These are phyloP conservation scores for Matsumurasca onukii DNA, from an alignment of 1,140 invertebrate species.

Conservation along the genomic window DNA sequence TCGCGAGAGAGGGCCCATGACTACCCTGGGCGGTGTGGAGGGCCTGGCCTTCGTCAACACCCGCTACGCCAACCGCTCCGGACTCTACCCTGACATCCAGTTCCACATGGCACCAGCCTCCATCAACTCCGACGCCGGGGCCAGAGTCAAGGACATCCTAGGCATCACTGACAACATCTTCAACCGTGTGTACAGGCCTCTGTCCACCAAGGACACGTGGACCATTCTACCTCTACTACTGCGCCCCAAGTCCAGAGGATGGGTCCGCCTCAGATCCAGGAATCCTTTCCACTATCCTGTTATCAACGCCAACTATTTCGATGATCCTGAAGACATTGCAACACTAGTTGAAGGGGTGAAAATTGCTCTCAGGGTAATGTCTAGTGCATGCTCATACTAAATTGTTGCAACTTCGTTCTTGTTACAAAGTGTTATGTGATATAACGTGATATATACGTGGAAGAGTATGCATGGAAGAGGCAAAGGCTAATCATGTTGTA, in stretches of 20 bases:
- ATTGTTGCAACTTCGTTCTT: too few species aligned
- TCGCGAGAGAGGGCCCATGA: conserved; percentile 78
- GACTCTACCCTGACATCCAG: conserved; percentile 79
- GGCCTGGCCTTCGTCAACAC: conserved; percentile 84
- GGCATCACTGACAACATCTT: conserved; percentile 81
- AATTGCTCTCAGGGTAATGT: conserved; percentile 47
- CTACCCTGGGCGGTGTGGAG: conserved; percentile 79
- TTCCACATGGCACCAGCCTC: conserved; percentile 86
- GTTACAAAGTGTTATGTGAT: too few species aligned
- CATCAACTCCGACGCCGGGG: conserved; percentile 75
- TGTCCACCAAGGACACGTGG: conserved; percentile 75
- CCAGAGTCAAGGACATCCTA: conserved; percentile 72
- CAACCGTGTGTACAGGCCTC: conserved; percentile 72
- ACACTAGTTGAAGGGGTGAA: conserved; percentile 74
- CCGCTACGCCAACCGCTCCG: conserved; percentile 69
- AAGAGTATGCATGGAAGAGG: too few species aligned
- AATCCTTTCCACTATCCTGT: conserved; percentile 84
- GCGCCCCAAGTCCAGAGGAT: conserved; percentile 75
- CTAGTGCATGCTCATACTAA: too few species aligned
- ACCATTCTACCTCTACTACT: conserved; percentile 80
- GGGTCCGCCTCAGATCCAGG: conserved; percentile 64
- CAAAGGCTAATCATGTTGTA: too few species aligned
- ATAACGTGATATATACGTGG: too few species aligned
- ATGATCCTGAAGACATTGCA: conserved; percentile 72
- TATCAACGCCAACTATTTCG: conserved; percentile 89